These are phyloP conservation scores for Hycleus phaleratus DNA, from an alignment of 1,140 invertebrate species.

Conservation along the genomic window DNA sequence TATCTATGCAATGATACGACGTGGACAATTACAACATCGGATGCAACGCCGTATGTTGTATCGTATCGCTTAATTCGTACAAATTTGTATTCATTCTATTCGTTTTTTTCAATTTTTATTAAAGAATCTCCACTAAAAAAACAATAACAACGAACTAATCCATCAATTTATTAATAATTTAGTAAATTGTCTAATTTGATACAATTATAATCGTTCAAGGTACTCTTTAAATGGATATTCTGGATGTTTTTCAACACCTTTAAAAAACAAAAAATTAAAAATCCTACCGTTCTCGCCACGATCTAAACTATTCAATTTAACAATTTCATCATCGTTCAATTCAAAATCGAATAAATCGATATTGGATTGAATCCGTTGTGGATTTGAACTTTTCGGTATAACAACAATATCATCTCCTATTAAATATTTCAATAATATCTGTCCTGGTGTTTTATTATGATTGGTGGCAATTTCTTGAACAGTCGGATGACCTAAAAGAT, in stretches of 20 bases:
- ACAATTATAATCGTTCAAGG: not conserved
- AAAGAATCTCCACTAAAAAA: no score
- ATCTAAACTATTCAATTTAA: constrained; percentile 46
- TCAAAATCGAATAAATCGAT: constrained; percentile 52
- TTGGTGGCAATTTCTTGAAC: constrained; percentile 43
- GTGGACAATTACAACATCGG: constrained; percentile 91
- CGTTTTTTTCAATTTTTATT: not conserved
- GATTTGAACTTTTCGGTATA: constrained; percentile 51
- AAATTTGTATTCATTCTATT: no score
- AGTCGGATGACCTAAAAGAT: constrained; percentile 49
- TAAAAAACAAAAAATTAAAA: constrained; percentile 51
- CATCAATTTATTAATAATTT: no score
- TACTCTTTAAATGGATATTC: constrained; percentile 46
- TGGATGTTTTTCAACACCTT: constrained; percentile 49
- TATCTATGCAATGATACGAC: constrained; percentile 84
- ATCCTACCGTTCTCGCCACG: constrained; percentile 47
- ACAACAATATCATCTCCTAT: constrained; percentile 46
- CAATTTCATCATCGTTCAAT: constrained; percentile 46
- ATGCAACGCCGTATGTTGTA: constrained; percentile 97
- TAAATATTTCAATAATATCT: constrained; percentile 50
- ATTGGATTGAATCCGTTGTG: constrained; percentile 50
- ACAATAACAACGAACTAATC: no score
- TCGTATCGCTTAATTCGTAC: constrained; percentile 54
- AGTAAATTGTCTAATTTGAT: no score
- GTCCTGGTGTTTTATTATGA: constrained; percentile 45